A percentile compares a stretch with the other conserved stretches of the same genome.
These are phyloP conservation scores for Synergus gifuensis DNA, from an alignment of 2,888 invertebrate genomes.

Conservation along the genomic window DNA sequence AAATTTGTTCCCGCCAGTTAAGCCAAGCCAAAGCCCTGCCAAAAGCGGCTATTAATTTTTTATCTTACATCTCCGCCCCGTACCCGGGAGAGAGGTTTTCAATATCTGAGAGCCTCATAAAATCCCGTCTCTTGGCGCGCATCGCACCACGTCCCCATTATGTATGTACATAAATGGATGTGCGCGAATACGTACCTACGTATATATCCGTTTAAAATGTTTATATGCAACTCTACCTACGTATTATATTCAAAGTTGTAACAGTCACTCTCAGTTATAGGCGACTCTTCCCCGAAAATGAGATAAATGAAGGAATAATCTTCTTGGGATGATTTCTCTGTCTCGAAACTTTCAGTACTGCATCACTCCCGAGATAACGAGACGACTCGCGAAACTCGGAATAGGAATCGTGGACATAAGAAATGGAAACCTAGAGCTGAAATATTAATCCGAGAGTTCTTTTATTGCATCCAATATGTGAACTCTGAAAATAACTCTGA, in stretches of 20 bases:
- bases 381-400: neutral
- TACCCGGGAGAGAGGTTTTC: slow-evolving; percentile 63
- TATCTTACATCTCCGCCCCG: slow-evolving; percentile 73
- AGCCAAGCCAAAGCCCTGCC: slow-evolving; percentile 67
- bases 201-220: slow-evolving; percentile 35
- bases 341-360: slow-evolving; percentile 1
- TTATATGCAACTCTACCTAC: slow-evolving; percentile 23
- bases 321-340: slow-evolving; percentile 17
- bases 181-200: slow-evolving; percentile 45
- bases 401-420: neutral
- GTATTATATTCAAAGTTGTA: slow-evolving; percentile 33
- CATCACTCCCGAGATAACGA: slow-evolving; percentile 6
- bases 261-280: slow-evolving; percentile 36
- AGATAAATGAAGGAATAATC: slow-evolving; percentile 39
- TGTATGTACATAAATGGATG: slow-evolving; percentile 54
- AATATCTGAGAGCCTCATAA: slow-evolving; percentile 65
- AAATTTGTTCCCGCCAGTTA: slow-evolving; percentile 77
- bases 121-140: slow-evolving; percentile 53
- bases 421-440: neutral
- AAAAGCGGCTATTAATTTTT: slow-evolving; percentile 77
- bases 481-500: neutral
- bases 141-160: slow-evolving; percentile 57
- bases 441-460: neutral
- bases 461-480: neutral
- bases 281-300: slow-evolving; percentile 32